phyloP scores from a whole-genome alignment of 2,888 invertebrate genomes.

The Stenoptilia bipunctidactyla region DNA sequence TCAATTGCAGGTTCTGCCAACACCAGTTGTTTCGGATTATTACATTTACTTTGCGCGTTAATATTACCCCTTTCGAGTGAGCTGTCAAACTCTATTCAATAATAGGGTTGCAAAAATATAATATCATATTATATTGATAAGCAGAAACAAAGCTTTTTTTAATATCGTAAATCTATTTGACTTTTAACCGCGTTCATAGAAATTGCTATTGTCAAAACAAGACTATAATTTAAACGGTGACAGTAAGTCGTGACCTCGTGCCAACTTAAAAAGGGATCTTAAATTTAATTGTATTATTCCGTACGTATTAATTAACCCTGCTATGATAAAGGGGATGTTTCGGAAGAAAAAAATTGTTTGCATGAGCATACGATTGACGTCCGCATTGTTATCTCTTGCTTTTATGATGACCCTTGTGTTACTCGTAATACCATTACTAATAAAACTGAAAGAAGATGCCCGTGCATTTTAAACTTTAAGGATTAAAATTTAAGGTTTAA shows the following conservation, averaged over 20 bases:
- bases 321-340: slow-evolving; percentile 66
- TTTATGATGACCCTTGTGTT: slow-evolving; percentile 71
- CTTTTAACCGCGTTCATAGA: slow-evolving; percentile 45
- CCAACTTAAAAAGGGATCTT: slow-evolving; percentile 53
- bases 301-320: slow-evolving; percentile 70
- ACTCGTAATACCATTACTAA: slow-evolving; percentile 34
- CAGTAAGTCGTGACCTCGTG: slow-evolving; percentile 64
- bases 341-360: slow-evolving; percentile 66
- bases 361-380: slow-evolving; percentile 70
- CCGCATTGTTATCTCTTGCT: slow-evolving; percentile 64
- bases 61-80: slow-evolving; percentile 67
- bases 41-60: slow-evolving; percentile 62
- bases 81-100: slow-evolving; percentile 63
- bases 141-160: slow-evolving; percentile 45
- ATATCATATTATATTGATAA: slow-evolving; percentile 44
- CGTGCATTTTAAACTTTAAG: slow-evolving; percentile 24
- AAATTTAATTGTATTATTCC: slow-evolving; percentile 63
- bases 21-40: slow-evolving; percentile 67
- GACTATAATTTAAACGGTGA: slow-evolving; percentile 60
- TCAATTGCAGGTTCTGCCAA: slow-evolving; percentile 62
- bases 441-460: slow-evolving; percentile 11
- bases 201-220: slow-evolving; percentile 56
- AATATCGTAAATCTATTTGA: slow-evolving; percentile 53
- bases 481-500: slow-evolving; percentile 34
- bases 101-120: slow-evolving; percentile 46